Evolutionary conservation across 1,140 invertebrate genomes (phyloP).

Genomic region (Drusus annulatus): DNA sequence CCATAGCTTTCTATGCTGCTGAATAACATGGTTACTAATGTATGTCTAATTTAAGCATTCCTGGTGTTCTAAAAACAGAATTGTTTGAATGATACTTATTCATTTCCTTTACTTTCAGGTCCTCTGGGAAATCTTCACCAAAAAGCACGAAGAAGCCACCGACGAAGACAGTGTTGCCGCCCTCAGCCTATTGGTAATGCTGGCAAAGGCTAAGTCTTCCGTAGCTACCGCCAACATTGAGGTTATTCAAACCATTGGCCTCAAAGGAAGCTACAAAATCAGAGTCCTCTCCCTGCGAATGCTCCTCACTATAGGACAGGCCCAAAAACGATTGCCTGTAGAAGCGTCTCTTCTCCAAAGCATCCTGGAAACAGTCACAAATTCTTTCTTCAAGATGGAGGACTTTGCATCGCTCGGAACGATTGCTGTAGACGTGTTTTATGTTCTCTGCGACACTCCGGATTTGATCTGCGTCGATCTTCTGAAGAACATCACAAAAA

Average conservation of each 20-base stretch:
- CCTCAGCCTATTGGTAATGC: conserved; percentile 83
- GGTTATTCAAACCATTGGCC: conserved; percentile 70
- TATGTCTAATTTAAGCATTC: too few relatives aligned
- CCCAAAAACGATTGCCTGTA: conserved; percentile 64
- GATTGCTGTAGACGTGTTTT: conserved; percentile 65
- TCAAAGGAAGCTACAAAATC: conserved; percentile 66
- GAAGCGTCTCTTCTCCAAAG: conserved; percentile 64
- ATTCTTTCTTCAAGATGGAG: conserved; percentile 65
- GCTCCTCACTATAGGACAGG: conserved; percentile 64
- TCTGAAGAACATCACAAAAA: conserved; percentile 65
- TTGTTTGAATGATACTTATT: too few relatives aligned
- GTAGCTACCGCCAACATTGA: conserved; percentile 72
- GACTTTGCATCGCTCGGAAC: conserved; percentile 67
- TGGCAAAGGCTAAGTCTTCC: conserved; percentile 71
- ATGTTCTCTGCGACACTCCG: conserved; percentile 67
- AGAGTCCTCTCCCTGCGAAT: conserved; percentile 64
- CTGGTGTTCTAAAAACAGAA: too few relatives aligned
- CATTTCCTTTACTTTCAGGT: conserved; percentile 74
- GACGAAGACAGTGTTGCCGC: conserved; percentile 79
- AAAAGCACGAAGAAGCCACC: conserved; percentile 81
- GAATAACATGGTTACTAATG: too few relatives aligned
- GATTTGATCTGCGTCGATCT: conserved; percentile 65
- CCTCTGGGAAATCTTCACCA: conserved; percentile 86
- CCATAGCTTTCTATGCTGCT: too few relatives aligned
- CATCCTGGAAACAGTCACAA: conserved; percentile 63